Base-by-base conservation (phyloP, 2,888 invertebrate genomes). In the Bimastos eiseni region DNA sequence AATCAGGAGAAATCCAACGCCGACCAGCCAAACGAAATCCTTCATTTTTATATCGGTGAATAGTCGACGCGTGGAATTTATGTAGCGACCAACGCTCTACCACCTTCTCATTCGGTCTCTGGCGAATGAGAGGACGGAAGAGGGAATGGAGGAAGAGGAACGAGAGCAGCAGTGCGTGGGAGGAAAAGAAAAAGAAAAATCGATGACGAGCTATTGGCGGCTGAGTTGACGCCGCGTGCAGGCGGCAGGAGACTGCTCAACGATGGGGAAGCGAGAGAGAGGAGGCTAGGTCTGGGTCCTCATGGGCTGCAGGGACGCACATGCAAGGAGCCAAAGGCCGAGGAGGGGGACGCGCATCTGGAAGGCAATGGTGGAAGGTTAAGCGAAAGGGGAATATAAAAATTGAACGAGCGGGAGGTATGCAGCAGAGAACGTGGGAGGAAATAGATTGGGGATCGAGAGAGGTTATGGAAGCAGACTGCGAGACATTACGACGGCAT, bases 181-280 rank as follows among this genome's bases (percentile, higher is more conserved):
- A 70, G 70, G 70, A n/a, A 70, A n/a, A 70, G 70, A n/a, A n/a
- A n/a, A n/a, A 70, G n/a, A n/a, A 70, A 70, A 70, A 70, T 70
- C 70, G 70, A 70, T 70, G 70, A 8, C 70, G 30, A n/a, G 70
- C 70, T 70, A n/a, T n/a, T 70, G 70, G 70, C 70, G 70, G 70
- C n/a, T n/a, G n/a, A 70, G 49, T 30, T 70, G 70, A 70, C 70
- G 49, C 70, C n/a, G 70, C 70, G 70, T 70, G 70, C 70, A 70
- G 70, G 70, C 70, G 70, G 17, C n/a, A n/a, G 70, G n/a, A 70
- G 70, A 70, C 70, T 70, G 70, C n/a, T 70, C n/a, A 1, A 8
- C 70, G 70, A 70, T 8, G 70, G 70, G 49, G 49, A n/a, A n/a
- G n/a, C n/a, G n/a, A n/a, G 41, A 6, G 41, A 41, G 49, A 13